phyloP scores from a whole-genome alignment of 1,140 invertebrate species.

The Plutomurus gul region DNA sequence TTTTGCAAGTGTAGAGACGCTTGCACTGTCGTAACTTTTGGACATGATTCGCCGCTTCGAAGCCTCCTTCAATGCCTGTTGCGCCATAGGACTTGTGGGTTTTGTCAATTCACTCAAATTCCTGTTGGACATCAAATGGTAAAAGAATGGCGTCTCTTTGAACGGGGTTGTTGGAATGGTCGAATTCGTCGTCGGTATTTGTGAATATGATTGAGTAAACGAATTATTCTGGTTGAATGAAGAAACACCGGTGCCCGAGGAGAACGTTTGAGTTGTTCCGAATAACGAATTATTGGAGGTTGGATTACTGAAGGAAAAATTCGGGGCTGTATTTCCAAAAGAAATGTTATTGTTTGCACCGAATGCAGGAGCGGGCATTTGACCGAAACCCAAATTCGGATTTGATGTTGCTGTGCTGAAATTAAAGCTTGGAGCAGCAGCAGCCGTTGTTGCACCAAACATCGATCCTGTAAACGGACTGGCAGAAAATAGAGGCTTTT shows the following conservation, averaged over 20 bases:
- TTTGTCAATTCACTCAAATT: constrained; percentile 73
- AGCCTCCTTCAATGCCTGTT: constrained; percentile 65
- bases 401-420: neutral
- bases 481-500: constrained; percentile 58
- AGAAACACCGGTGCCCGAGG: constrained; percentile 55
- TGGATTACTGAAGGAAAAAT: constrained; percentile 22
- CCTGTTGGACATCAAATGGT: constrained; percentile 69
- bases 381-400: neutral
- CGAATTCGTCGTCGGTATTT: constrained; percentile 65
- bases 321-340: constrained; percentile 14
- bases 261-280: constrained; percentile 61
- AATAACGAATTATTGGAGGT: constrained; percentile 58
- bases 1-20: constrained; percentile 7
- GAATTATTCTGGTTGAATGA: constrained; percentile 55
- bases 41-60: constrained; percentile 41
- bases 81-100: constrained; percentile 71
- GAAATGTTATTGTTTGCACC: constrained; percentile 34
- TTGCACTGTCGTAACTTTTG: constrained; percentile 18
- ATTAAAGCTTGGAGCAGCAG: neutral
- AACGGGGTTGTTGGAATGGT: constrained; percentile 72
- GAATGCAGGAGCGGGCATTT: constrained; percentile 1
- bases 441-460: constrained; percentile 13
- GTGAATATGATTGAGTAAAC: constrained; percentile 9
- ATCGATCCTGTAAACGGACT: constrained; percentile 22
- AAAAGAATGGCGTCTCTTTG: constrained; percentile 76